A percentile compares a stretch with the other conserved stretches of the same genome.
phyloP scores from a whole-genome alignment of 2,113 vertebrate species.

The Pundamilia nyererei region DNA sequence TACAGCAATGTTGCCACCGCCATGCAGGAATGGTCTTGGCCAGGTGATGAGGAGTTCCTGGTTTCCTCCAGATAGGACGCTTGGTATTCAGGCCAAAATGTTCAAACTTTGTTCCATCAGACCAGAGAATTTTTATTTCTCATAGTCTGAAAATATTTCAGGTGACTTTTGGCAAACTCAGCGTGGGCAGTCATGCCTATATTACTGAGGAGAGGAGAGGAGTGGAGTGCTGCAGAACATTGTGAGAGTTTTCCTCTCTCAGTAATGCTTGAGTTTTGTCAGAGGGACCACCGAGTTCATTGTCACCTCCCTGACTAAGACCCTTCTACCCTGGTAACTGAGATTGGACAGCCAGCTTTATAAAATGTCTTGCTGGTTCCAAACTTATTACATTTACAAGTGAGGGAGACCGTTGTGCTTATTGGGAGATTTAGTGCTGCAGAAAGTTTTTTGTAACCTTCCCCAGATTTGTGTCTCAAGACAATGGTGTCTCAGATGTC shows the following conservation, averaged over 20 bases:
- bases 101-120: not conserved
- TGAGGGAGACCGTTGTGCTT: not conserved
- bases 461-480: not conserved
- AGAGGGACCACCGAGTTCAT: not conserved
- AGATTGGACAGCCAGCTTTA: not conserved
- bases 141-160: not conserved
- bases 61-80: fast-evolving
- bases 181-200: not conserved
- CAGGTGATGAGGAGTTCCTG: not conserved
- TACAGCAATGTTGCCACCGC: not conserved
- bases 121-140: not conserved
- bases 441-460: not conserved
- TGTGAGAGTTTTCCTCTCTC: not conserved
- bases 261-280: not conserved
- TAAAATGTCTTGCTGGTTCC: not conserved
- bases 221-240: not conserved
- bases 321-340: not conserved
- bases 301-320: not conserved
- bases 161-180: not conserved
- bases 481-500: not conserved
- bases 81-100: not conserved
- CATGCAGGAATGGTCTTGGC: not conserved
- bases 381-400: not conserved
- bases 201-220: not conserved
- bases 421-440: not conserved